Evolutionary conservation across 2,113 vertebrate species (phyloP).

Genomic region (Tachysurus vachellii): DNA sequence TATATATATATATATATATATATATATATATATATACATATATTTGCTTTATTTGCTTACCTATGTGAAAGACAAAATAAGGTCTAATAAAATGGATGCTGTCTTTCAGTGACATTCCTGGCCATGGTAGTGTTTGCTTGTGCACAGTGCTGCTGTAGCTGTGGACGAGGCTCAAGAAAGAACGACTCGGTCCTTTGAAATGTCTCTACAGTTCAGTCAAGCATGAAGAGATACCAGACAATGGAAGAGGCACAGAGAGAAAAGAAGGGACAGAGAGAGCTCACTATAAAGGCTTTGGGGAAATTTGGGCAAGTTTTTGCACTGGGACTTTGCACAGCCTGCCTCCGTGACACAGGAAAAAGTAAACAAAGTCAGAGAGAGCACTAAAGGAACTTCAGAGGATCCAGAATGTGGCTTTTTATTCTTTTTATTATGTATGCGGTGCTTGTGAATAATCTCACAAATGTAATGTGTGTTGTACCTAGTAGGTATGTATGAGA

Average conservation of each 20-base stretch:
- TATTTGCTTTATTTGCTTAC: neutral
- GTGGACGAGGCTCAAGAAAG: constrained; percentile 35
- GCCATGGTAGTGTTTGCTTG: constrained; percentile 57
- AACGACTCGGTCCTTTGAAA: constrained; percentile 51
- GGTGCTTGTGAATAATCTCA: neutral
- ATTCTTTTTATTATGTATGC: neutral
- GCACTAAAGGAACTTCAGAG: neutral
- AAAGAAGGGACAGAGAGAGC: neutral
- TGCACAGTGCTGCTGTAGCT: constrained; percentile 52
- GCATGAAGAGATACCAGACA: neutral
- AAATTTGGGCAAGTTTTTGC: neutral
- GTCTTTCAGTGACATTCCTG: constrained; percentile 63
- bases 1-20: too few species aligned
- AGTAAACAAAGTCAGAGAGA: neutral
- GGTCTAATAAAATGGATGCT: neutral
- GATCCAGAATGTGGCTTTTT: neutral
- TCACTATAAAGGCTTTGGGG: neutral
- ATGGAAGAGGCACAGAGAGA: neutral
- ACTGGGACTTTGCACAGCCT: neutral
- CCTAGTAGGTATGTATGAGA: neutral
- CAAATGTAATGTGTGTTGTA: neutral
- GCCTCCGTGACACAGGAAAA: neutral
- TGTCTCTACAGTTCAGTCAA: neutral
- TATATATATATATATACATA: too few species aligned
- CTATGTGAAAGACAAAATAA: neutral